phyloP scores from a whole-genome alignment of 2,888 invertebrate species.

The Danaus chrysippus region DNA sequence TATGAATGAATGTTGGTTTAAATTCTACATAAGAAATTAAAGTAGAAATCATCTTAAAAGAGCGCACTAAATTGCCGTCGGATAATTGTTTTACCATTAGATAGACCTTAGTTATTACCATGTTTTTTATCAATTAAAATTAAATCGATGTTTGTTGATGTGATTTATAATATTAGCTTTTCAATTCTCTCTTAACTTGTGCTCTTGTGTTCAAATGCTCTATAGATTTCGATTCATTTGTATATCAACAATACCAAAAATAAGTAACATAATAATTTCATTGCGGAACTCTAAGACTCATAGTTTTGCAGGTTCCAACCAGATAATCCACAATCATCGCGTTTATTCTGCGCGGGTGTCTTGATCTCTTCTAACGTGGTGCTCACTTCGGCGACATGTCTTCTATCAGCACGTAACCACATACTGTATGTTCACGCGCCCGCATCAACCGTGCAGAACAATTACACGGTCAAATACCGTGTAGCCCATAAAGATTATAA shows the following conservation, averaged over 20 bases:
- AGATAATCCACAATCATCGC: slow-evolving; percentile 2
- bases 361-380: slow-evolving; percentile 29
- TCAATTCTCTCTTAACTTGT: too few species aligned
- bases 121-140: too few species aligned
- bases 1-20: not conserved
- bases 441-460: slow-evolving; percentile 18
- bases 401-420: slow-evolving; percentile 19
- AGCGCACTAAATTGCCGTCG: too few species aligned
- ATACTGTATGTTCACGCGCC: slow-evolving; percentile 30
- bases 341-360: slow-evolving; percentile 30
- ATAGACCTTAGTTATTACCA: too few species aligned
- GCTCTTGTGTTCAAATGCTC: too few species aligned
- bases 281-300: not conserved
- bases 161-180: too few species aligned
- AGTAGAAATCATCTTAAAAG: too few species aligned
- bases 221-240: too few species aligned
- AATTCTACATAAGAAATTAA: not conserved
- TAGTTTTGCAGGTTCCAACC: not conserved
- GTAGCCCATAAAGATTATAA: slow-evolving; percentile 28
- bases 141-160: too few species aligned
- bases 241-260: too few species aligned
- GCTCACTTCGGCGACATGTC: slow-evolving; percentile 31
- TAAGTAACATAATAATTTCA: not conserved
- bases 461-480: slow-evolving; percentile 23
- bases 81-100: too few species aligned